phyloP scores from a whole-genome alignment of 2,797 vertebrate species.

The Adrianichthys oophorus region DNA sequence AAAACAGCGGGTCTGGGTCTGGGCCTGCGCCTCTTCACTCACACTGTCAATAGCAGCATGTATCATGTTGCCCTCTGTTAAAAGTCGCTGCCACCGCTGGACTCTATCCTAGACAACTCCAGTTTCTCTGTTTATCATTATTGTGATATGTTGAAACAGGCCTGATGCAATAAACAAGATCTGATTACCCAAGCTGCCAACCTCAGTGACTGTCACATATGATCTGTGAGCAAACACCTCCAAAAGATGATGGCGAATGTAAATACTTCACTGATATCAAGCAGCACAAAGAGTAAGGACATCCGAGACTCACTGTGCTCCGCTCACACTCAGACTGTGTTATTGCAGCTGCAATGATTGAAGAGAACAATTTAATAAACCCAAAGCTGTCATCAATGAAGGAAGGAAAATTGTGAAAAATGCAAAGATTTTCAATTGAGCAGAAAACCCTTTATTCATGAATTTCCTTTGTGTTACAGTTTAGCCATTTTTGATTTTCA shows the following conservation, averaged over 20 bases:
- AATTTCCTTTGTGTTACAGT: no score
- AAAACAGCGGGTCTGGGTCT: constrained; percentile 31
- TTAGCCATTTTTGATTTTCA: no score
- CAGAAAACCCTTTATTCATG: no score
- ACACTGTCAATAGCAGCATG: constrained; percentile 62
- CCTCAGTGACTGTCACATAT: constrained; percentile 52
- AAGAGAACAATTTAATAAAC: constrained; percentile 50
- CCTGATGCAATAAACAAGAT: constrained; percentile 75
- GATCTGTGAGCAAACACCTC: constrained; percentile 68
- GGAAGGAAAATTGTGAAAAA: no score
- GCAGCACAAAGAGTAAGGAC: constrained; percentile 27
- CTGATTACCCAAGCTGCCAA: constrained; percentile 75
- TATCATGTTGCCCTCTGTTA: constrained; percentile 69
- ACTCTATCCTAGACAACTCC: constrained; percentile 64
- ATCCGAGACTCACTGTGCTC: constrained; percentile 16
- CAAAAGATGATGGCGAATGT: constrained; percentile 57
- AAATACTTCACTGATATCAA: constrained; percentile 60
- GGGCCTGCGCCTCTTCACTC: constrained; percentile 30
- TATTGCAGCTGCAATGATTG: constrained; percentile 45
- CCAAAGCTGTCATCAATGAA: not conserved
- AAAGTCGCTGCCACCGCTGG: constrained; percentile 63
- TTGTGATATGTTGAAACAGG: constrained; percentile 77
- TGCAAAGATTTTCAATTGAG: no score
- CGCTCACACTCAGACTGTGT: constrained; percentile 27
- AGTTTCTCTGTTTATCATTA: constrained; percentile 72